Evolutionary conservation across 2,888 invertebrate genomes (phyloP), one percentile per base, ranked within the genome.

Genomic region (Xestoiulus laeticollis): DNA sequence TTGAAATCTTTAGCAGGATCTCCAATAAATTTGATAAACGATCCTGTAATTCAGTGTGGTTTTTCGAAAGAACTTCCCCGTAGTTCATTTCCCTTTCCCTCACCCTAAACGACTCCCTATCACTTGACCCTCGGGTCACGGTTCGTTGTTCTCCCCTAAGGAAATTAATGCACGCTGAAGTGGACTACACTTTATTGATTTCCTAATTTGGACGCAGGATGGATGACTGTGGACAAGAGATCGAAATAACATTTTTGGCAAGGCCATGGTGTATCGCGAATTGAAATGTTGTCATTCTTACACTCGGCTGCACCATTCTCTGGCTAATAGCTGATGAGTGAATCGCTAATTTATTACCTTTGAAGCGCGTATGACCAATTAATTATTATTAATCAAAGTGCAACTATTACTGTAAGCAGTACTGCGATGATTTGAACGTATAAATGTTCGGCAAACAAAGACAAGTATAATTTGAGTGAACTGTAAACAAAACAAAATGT

Each of bases 21-120:
- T 78, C 78, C 78, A 78, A 78, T 78, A 78, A 78, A 78, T 78
- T 30, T 78, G 78, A 78, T 78, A 32, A 78, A 78, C 78, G 78
- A 78, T 30, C 78, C 78, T 30, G 26, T 78, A 30, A 78, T 78
- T 78, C 78, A 78, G 12, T 32, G 78, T 30, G 16, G 78, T 32
- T 78, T 59, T 78, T 30, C 10, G 12, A 12, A 78, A 78, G 14
- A 2, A 16, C 78, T 16, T 26, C 16, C 30, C 78, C 30, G 8
- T 30, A 4, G 30, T 30, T 78, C 14, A 78, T 30, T 78, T 78
- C 78, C 30, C 14, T 78, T 22, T 78, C 78, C 30, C 78, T 30
- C 12, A 3, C 78, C 68, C 12, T 26, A n/a, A 6, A 26, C 30
- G 30, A 30, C 30, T 30, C 68, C 30, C 78, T 30, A 78, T 16